Evolutionary conservation across 2,888 invertebrate genomes (phyloP), one percentile per base, ranked within the genome.

Genomic region (Agriopis leucophaearia): DNA sequence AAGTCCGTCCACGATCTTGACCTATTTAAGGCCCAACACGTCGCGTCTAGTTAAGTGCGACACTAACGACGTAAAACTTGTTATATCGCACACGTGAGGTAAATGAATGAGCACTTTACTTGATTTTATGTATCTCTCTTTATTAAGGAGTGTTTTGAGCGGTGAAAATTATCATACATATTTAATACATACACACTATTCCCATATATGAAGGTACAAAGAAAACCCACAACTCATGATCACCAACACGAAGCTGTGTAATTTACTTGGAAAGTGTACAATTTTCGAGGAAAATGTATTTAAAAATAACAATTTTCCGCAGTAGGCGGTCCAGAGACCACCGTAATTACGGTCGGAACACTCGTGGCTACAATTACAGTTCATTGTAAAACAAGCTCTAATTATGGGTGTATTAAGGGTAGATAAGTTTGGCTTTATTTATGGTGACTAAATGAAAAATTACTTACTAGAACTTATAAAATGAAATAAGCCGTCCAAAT

Each of bases 21-120:
- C 89, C 88, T 82, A 88, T 81, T 88, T 78, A 82, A 79, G 78
- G 79, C 80, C 72, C 78, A 77, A 81, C 86, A 83, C 81, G 86
- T 83, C 81, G 81, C 77, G 81, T 79, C 85, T 86, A 82, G 87
- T 85, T 84, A 83, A 82, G 79, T 79, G 77, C 77, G 79, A 81
- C 83, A 76, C 83, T 88, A 88, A 88, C 88, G 87, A 88, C 78
- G 80, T 81, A 75, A 81, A 81, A 73, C 69, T 75, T 79, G 78
- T 79, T 77, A 79, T 78, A 78, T 79, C 69, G 72, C 66, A 80
- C 78, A 80, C 78, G 80, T 80, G 77, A 75, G 70, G 75, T 77
- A 81, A 84, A 81, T 83, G 80, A 79, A 78, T 80, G 77, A 76
- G 69, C 66, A 75, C 70, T 71, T 74, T 79, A 82, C 78, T 78